Evolutionary conservation across 1,140 invertebrate species (phyloP).

Genomic region (Pogonomyrmex californicus): DNA sequence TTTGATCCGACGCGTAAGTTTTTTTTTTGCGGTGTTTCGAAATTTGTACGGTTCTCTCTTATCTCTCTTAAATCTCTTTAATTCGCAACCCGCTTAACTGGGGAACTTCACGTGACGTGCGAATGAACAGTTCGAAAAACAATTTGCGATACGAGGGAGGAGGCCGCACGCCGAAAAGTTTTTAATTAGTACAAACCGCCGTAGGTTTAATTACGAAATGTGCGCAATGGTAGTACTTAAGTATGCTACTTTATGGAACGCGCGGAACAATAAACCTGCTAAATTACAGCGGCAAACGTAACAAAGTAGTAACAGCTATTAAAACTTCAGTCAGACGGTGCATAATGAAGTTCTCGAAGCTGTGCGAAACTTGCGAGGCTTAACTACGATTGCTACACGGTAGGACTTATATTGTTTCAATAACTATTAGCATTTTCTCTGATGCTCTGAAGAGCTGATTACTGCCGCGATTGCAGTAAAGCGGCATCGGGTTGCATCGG

Average conservation of each 20-base stretch:
- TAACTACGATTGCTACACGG: conserved; percentile 41
- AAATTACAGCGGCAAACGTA: conserved; percentile 62
- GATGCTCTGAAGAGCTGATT: background rate
- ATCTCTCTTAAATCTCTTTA: too few relatives aligned
- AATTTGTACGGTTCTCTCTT: too few relatives aligned
- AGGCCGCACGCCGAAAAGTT: conserved; percentile 44
- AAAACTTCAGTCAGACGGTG: conserved; percentile 57
- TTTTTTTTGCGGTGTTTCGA: background rate
- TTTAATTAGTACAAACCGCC: conserved; percentile 61
- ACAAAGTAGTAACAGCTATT: conserved; percentile 63
- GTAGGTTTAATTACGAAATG: conserved; percentile 58
- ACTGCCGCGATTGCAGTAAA: background rate
- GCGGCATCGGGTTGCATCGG: background rate
- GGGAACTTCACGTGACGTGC: conserved; percentile 29
- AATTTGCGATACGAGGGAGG: conserved; percentile 43
- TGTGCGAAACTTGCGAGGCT: conserved; percentile 49
- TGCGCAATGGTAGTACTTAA: conserved; percentile 61
- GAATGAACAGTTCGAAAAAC: conserved; percentile 53
- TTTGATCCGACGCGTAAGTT: background rate
- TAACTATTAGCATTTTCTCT: conserved; percentile 22
- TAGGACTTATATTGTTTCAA: conserved; percentile 40
- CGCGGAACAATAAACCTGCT: conserved; percentile 60
- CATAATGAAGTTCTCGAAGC: conserved; percentile 56
- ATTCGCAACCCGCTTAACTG: background rate
- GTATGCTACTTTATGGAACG: conserved; percentile 61